Conservation (phyloP, 2,888 invertebrate genomes). For the Elysia crispata region DNA sequence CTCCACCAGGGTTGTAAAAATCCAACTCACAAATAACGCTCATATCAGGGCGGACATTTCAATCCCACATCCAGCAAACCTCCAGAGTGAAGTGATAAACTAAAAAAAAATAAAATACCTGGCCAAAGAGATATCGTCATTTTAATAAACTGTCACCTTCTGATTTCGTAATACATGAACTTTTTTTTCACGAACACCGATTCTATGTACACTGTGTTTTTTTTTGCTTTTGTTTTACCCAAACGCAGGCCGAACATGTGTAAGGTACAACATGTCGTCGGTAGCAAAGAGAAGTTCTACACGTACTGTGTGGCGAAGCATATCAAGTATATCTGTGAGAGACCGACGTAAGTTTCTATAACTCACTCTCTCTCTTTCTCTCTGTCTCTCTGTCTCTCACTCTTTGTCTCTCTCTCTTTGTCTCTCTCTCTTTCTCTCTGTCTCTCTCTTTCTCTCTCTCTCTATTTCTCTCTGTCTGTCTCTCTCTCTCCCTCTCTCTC, state of each 20-base stretch:
- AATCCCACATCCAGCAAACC: not conserved
- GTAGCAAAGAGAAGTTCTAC: constrained; percentile 63
- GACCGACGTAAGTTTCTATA: constrained; percentile 63
- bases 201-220: too few relatives aligned
- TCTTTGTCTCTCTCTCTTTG: constrained; percentile 18
- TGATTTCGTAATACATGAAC: too few relatives aligned
- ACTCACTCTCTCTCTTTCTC: not conserved
- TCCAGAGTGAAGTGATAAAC: not conserved
- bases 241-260: constrained; percentile 69
- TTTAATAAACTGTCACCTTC: too few relatives aligned
- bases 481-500: constrained; percentile 21
- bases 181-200: too few relatives aligned
- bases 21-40: too few relatives aligned
- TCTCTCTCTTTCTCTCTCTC: constrained; percentile 36
- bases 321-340: constrained; percentile 65
- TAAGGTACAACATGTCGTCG: constrained; percentile 67
- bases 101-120: not conserved
- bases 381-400: not conserved
- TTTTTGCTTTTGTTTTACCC: constrained; percentile 2
- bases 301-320: constrained; percentile 63
- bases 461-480: constrained; percentile 17
- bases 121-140: not conserved
- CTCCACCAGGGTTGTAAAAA: too few relatives aligned
- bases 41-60: too few relatives aligned
- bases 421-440: constrained; percentile 31